A percentile compares a stretch with the other conserved stretches of the same genome.
phyloP scores from a whole-genome alignment of 1,140 invertebrate genomes.

The Brachionus angularis region DNA sequence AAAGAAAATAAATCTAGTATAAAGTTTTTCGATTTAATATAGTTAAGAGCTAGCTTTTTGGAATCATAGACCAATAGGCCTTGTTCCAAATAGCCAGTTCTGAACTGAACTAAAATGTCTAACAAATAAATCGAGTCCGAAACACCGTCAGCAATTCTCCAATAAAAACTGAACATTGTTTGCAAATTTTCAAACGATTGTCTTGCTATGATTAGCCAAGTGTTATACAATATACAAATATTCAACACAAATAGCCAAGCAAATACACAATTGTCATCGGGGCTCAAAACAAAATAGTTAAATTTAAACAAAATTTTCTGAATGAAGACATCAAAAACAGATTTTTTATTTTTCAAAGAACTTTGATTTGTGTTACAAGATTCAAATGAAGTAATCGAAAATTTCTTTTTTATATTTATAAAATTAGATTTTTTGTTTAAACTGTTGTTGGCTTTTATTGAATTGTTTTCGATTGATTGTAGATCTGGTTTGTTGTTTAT shows the following conservation, averaged over 20 bases:
- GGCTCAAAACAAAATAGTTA: constrained; percentile 71
- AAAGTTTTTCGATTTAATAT: constrained; percentile 76
- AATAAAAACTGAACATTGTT: constrained; percentile 62
- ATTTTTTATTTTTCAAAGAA: neutral
- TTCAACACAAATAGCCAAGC: constrained; percentile 86
- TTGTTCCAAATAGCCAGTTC: constrained; percentile 91
- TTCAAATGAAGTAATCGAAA: neutral
- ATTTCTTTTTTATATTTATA: neutral
- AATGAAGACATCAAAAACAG: neutral
- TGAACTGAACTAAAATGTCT: constrained; percentile 81
- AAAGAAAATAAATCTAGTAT: constrained; percentile 76
- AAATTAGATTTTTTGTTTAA: neutral
- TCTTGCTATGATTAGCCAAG: constrained; percentile 88
- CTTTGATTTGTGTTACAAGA: neutral
- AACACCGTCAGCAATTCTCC: constrained; percentile 75
- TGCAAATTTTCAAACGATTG: constrained; percentile 68
- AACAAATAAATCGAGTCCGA: constrained; percentile 79
- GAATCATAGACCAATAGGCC: constrained; percentile 87
- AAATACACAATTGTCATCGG: constrained; percentile 89
- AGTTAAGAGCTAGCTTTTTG: constrained; percentile 80
- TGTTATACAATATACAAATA: constrained; percentile 82
- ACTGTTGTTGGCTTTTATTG: neutral
- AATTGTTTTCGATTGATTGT: neutral
- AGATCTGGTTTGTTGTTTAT: neutral
- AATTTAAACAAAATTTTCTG: constrained; percentile 13